Base-by-base conservation (phyloP, 53 echinoderm and acorn worm genomes). In the Holothuria leucospilota region DNA sequence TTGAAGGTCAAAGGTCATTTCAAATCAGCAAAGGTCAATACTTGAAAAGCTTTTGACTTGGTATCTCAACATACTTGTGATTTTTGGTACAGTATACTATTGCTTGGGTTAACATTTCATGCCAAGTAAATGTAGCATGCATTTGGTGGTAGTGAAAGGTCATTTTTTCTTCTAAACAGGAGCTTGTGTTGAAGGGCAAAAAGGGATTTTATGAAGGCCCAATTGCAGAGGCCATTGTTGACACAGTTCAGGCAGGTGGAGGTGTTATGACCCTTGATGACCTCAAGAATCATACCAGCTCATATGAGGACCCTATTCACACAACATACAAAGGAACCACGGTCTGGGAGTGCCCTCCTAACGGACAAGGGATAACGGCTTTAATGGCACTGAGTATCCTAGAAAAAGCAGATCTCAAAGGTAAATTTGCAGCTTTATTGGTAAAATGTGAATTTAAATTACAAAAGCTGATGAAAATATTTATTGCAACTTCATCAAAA, bases 261-360 rank as follows among this genome's bases (percentile, higher is more conserved):
- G 96, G 96, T 16, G 59, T 78, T 2, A 82, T 96, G 86, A 84
- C 85, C 56, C 82, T 94, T 16, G 75, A 86, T 3, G 96, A 96
- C 81, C 92, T 96, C 59, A 88, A 80, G 81, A 63, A 34, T 13
- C 96, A 96, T 66, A 85, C 29, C 39, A 89, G 82, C 60, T 85
- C 90, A 41, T 70, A 85, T 51, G 94, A 88, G 39, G 90, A 94
- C 29, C 96, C 96, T 28, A 96, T 96, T 62, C 86, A 29, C 65
- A 84, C 84, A 4, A 71, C 59, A 56, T 96, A 94, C 80, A 89
- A 85, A 46, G 96, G 94, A 20, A 69, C 84, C 13, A 70, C 77
- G 14, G 59, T 96, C 29, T 96, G 94, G 94, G 94, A 96, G 87
- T 90, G 91, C 38, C 94, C 96, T n/a, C 96, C 96, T 4, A 96